Percentiles rank a stretch among this genome's conserved stretches.
These are phyloP conservation scores for Heterohyrax brucei DNA, from an alignment of 2,797 vertebrate genomes.

Conservation along the genomic window DNA sequence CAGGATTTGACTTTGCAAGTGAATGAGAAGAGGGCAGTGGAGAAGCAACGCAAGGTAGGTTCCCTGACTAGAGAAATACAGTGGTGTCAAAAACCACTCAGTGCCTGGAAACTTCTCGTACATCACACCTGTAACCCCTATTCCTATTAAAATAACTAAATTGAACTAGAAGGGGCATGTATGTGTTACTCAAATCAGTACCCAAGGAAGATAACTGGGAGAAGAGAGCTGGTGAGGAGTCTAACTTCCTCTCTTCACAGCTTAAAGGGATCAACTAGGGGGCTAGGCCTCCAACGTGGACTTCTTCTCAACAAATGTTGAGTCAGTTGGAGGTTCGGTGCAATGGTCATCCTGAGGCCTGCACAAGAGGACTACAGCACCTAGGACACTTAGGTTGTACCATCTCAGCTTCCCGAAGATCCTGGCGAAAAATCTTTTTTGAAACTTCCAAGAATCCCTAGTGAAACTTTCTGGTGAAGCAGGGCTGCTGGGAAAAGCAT, in stretches of 20 bases:
- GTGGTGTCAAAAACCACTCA: background rate
- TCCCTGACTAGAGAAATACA: background rate
- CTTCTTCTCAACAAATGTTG: background rate
- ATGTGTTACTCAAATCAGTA: background rate
- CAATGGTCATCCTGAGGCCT: background rate
- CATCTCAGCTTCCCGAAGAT: background rate
- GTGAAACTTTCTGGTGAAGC: background rate
- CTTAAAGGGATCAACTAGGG: background rate
- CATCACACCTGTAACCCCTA: background rate
- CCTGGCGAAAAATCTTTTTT: no score
- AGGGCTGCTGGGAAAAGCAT: background rate
- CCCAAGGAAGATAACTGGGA: background rate
- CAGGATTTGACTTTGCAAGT: background rate
- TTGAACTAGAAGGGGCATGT: background rate
- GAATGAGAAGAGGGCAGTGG: background rate
- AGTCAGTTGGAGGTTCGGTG: background rate
- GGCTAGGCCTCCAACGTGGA: background rate
- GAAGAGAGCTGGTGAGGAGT: background rate
- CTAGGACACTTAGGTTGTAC: background rate
- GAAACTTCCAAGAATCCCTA: no score
- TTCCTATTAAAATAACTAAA: background rate
- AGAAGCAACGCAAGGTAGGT: background rate
- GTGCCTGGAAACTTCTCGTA: background rate
- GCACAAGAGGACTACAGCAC: background rate
- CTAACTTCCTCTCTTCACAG: background rate